Conservation (phyloP, 2,888 invertebrate genomes). For the Drosophila acutilabella region DNA sequence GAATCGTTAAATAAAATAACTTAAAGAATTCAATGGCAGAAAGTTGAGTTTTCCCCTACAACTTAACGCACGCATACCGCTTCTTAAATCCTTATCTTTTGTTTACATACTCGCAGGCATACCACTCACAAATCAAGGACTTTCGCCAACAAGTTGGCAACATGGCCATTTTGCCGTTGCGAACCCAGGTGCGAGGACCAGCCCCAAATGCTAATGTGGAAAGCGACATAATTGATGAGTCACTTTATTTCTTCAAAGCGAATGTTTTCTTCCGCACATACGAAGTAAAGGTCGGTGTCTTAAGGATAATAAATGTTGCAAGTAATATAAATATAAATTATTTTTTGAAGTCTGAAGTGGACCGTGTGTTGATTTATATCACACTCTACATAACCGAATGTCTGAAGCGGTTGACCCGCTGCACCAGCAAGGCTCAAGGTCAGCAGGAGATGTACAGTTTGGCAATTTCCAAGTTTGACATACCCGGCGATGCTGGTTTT, state of each 20-base stretch:
- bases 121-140: slow-evolving; percentile 95
- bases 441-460: slow-evolving; percentile 98
- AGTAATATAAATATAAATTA: neutral
- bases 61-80: slow-evolving; percentile 27
- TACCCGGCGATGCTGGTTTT: slow-evolving; percentile 97
- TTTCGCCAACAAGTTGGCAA: slow-evolving; percentile 93
- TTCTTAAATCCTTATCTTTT: slow-evolving; percentile 17
- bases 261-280: slow-evolving; percentile 99
- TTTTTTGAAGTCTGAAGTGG: slow-evolving; percentile 93
- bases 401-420: slow-evolving; percentile 96
- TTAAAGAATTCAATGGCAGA: too few relatives aligned
- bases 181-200: slow-evolving; percentile 96
- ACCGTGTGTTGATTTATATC: slow-evolving; percentile 98
- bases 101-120: slow-evolving; percentile 89
- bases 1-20: too few relatives aligned
- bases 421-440: slow-evolving; percentile 94
- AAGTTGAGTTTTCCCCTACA: neutral
- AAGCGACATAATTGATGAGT: slow-evolving; percentile 98
- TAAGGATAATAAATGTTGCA: neutral
- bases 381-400: slow-evolving; percentile 99
- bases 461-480: slow-evolving; percentile 97
- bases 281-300: slow-evolving; percentile 94
- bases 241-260: slow-evolving; percentile 98
- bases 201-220: slow-evolving; percentile 91
- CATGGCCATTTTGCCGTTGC: slow-evolving; percentile 95